Conservation (phyloP, 2,113 vertebrate genomes). For the Chunga burmeisteri region DNA sequence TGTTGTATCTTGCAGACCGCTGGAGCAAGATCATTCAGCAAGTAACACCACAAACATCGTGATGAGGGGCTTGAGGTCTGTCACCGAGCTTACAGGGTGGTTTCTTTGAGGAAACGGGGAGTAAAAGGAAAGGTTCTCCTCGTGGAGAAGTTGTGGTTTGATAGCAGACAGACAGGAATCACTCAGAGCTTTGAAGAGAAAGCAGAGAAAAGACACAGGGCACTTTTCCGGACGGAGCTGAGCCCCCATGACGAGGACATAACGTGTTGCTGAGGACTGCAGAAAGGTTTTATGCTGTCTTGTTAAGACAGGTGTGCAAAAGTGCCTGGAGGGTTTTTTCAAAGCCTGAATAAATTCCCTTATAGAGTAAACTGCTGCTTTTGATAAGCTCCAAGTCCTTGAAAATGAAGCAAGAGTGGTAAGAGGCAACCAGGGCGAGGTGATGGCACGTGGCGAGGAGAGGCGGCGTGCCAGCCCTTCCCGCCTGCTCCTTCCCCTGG, state of each 20-base stretch:
- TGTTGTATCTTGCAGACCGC: not conserved
- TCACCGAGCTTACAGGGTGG: not conserved
- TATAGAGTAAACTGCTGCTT: not conserved
- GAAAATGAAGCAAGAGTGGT: not conserved
- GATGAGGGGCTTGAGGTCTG: not conserved
- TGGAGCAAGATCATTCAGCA: not conserved
- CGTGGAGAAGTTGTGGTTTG: not conserved
- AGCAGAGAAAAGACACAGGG: not conserved
- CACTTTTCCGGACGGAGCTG: not conserved
- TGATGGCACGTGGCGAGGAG: not conserved
- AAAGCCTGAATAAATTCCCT: not conserved
- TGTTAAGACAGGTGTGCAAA: not conserved
- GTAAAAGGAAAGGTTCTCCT: not conserved
- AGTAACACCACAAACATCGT: not conserved
- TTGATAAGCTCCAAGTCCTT: not conserved
- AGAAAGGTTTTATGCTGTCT: not conserved
- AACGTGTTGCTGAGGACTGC: not conserved
- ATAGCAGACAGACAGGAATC: not conserved
- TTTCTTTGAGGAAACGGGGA: not conserved
- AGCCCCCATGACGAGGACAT: not conserved
- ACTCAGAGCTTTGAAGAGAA: not conserved
- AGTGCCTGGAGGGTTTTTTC: not conserved
- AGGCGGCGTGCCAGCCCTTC: not conserved
- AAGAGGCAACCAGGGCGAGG: accelerated
- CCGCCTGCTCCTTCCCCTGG: not conserved